These are phyloP conservation scores for Belgica antarctica DNA, from an alignment of 2,888 invertebrate genomes.

Conservation along the genomic window DNA sequence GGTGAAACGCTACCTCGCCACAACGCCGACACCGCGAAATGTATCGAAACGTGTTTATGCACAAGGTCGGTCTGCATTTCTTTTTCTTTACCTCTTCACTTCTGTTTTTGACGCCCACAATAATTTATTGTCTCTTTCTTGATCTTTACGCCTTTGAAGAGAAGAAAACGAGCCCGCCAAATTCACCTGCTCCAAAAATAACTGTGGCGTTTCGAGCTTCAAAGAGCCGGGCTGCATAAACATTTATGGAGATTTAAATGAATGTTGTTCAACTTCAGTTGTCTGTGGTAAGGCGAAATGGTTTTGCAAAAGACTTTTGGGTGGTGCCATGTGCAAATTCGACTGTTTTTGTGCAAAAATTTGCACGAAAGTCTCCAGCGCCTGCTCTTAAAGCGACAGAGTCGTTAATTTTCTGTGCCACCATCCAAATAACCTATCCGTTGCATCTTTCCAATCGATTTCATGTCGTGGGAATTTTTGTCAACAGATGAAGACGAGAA, in stretches of 20 bases:
- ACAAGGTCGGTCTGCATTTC: constrained; percentile 1
- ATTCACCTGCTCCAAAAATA: constrained; percentile 17
- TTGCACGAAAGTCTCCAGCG: too few species aligned
- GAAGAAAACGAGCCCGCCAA: constrained; percentile 22
- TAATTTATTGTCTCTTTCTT: neutral
- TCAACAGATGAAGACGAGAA: constrained; percentile 35
- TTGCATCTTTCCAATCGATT: too few species aligned
- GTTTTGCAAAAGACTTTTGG: too few species aligned
- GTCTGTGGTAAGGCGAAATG: constrained; percentile 38
- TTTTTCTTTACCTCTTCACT: neutral
- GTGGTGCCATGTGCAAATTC: too few species aligned
- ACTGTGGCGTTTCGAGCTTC: constrained; percentile 27
- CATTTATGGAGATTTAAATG: constrained; percentile 35
- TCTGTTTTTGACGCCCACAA: too few species aligned
- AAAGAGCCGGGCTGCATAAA: constrained; percentile 30
- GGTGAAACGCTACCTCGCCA: constrained; percentile 27
- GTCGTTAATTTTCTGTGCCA: too few species aligned
- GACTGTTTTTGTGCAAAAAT: too few species aligned
- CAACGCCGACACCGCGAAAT: constrained; percentile 1
- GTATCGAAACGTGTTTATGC: constrained; percentile 33
- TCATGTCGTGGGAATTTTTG: too few species aligned
- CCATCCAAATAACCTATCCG: neutral
- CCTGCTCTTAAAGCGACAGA: too few species aligned
- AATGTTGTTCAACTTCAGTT: constrained; percentile 37
- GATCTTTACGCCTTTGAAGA: too few species aligned